Base-by-base conservation (phyloP, 2,797 vertebrate genomes). In the Staurois parvus region DNA sequence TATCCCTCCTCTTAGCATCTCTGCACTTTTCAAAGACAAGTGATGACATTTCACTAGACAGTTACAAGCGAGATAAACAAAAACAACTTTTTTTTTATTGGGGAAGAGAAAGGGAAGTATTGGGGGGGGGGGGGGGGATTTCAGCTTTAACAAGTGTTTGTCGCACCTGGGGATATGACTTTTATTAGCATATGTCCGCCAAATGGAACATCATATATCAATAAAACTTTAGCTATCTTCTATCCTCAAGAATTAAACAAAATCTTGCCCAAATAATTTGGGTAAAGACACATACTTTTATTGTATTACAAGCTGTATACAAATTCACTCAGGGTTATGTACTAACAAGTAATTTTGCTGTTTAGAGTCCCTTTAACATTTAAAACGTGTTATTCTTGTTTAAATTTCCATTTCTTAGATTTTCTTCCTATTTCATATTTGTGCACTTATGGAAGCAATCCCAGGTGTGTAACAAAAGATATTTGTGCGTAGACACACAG, bases 401-500 rank as follows among this genome's bases (percentile, higher is more conserved):
- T 30, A 62, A 28, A 81, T 72, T 29, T 29, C n/a, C 72, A 32
- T 59, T 81, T 81, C 15, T 21, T 73, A 26, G 34, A 62, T 30
- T n/a, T 64, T 15, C 69, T 59, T 81, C 64, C 2, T 29, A 29
- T 81, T 64, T 81, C 75, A 29, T 85, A 17, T 76, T 70, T 85
- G 59, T 81, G 72, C 72, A 69, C 34, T 70, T 81, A 76, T 72
- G 79, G 32, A 76, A 81, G 24, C 62, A 72, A 72, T 81, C 84
- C 84, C 79, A 45, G n/a, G 66, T 76, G 78, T 29, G 69, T 84
- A 84, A 67, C 74, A 73, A 76, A 81, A 75, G 78, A 85, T 86
- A 81, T 76, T 72, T 76, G 80, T 83, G 75, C 69, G 66, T 87
- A 78, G 78, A 87, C 66, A 78, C 75, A 42, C 75, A 83, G 42